Percentiles rank a stretch among this genome's conserved stretches.
These are phyloP conservation scores for Stomatorhinus walkeri DNA, from an alignment of 2,797 vertebrate species.

Conservation along the genomic window DNA sequence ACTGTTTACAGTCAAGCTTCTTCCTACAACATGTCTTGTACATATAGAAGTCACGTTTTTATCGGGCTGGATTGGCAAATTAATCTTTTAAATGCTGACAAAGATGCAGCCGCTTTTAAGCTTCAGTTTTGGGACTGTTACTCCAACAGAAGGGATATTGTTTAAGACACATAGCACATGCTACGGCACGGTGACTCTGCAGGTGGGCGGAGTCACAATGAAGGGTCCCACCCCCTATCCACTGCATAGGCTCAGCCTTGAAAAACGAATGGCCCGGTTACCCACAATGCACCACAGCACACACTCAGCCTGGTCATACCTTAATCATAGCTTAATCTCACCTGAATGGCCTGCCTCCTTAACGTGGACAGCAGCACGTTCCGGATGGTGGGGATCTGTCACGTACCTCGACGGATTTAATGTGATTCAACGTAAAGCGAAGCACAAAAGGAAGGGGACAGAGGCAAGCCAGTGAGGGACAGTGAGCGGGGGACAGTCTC, in stretches of 20 bases:
- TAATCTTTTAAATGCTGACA: neutral
- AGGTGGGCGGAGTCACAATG: neutral
- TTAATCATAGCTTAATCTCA: slow-evolving; percentile 22
- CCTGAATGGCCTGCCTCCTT: slow-evolving; percentile 13
- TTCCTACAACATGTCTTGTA: neutral
- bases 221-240: neutral
- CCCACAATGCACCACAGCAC: neutral
- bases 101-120: neutral
- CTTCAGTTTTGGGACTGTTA: neutral
- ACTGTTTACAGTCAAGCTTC: neutral
- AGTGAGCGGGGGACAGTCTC: slow-evolving; percentile 20
- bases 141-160: neutral
- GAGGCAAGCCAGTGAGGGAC: neutral
- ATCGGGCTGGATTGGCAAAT: neutral
- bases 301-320: neutral
- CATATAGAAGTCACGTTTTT: neutral
- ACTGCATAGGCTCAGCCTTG: neutral
- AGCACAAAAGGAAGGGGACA: neutral
- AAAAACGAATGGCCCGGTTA: neutral
- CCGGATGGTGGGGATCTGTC: neutral
- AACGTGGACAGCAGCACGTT: slow-evolving; percentile 12
- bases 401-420: slow-evolving; percentile 13
- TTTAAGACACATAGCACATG: neutral
- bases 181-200: neutral
- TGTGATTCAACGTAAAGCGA: slow-evolving; percentile 12